Evolutionary conservation across 2,797 vertebrate species (phyloP).

Genomic region (Anisognathus igniventris): DNA sequence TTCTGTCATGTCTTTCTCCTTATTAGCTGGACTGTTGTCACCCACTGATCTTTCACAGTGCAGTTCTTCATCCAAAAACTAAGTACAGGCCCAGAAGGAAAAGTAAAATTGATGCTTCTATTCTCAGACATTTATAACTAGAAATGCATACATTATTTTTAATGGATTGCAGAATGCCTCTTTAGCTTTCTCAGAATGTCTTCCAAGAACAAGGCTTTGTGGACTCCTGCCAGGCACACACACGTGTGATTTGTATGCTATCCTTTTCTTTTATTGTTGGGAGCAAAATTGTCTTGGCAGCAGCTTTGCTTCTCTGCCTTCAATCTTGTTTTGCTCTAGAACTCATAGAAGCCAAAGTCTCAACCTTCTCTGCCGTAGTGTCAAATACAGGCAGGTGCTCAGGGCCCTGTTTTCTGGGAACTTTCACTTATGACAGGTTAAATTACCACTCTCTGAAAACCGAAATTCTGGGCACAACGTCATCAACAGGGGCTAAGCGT

Average conservation of each 20-base stretch:
- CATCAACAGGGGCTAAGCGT: rapidly evolving
- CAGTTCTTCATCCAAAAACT: neutral
- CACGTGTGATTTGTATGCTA: neutral
- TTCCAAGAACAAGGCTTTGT: constrained; percentile 35
- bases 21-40: neutral
- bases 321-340: neutral
- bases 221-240: constrained; percentile 27
- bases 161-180: constrained; percentile 6
- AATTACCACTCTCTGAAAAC: neutral
- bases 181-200: constrained; percentile 22
- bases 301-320: neutral
- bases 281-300: constrained; percentile 20
- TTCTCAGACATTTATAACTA: neutral
- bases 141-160: constrained; percentile 21
- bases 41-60: neutral
- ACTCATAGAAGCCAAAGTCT: neutral
- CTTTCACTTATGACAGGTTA: neutral
- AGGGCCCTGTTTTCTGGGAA: neutral
- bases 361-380: neutral
- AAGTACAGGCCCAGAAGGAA: neutral
- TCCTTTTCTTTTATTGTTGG: neutral
- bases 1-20: neutral
- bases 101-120: neutral
- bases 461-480: neutral
- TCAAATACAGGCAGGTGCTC: neutral